Evolutionary conservation across 1,140 invertebrate species (phyloP).

Genomic region (Acromyrmex echinatior): DNA sequence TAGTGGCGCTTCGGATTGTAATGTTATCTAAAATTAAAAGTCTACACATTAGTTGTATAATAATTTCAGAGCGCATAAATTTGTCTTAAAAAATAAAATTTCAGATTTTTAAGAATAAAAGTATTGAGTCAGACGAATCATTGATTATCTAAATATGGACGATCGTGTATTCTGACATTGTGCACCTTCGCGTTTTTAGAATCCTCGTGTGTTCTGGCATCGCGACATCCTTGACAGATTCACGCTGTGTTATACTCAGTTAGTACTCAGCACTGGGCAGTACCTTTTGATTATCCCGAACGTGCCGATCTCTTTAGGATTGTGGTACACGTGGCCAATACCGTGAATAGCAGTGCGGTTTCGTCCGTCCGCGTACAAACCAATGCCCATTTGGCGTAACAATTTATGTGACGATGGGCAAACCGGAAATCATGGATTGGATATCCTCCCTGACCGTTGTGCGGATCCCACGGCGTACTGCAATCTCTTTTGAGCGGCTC

Average conservation of each 20-base stretch:
- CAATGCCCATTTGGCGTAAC: constrained; percentile 78
- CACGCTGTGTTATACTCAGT: constrained; percentile 68
- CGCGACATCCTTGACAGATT: constrained; percentile 68
- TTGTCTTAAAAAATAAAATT: background rate
- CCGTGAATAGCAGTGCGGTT: constrained; percentile 45
- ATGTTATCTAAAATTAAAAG: background rate
- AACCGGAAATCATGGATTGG: constrained; percentile 82
- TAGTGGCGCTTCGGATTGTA: too few species aligned
- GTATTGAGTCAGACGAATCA: background rate
- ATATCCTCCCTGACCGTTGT: constrained; percentile 66
- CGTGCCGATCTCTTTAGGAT: constrained; percentile 64
- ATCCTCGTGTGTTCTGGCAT: background rate
- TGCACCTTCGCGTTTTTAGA: background rate
- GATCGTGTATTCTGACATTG: background rate
- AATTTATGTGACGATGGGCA: constrained; percentile 82
- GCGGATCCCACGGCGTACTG: constrained; percentile 31
- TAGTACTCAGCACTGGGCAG: constrained; percentile 75
- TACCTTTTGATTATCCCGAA: constrained; percentile 75
- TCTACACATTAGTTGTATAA: background rate
- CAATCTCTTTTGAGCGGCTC: constrained; percentile 60
- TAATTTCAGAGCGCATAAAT: background rate
- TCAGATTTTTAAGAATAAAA: background rate
- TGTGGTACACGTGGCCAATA: constrained; percentile 59
- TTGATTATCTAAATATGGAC: constrained; percentile 2
- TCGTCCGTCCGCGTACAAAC: constrained; percentile 75